Conservation (phyloP, 2,113 vertebrate species). For the Myrmophylax atrothorax region DNA sequence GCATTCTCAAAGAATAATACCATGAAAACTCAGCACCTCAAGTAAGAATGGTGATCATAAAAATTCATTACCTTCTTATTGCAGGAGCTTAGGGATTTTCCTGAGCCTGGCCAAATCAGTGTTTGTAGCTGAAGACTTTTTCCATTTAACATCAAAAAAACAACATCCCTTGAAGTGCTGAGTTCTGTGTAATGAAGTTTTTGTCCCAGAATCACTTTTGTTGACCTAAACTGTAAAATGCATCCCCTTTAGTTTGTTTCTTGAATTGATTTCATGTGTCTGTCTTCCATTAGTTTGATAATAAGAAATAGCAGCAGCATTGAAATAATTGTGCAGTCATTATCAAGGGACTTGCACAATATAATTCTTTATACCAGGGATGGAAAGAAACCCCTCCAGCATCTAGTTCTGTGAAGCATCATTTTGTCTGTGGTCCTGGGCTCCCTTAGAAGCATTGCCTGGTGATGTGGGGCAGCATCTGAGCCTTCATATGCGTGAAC, state of each 20-base stretch:
- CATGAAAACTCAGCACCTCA: neutral
- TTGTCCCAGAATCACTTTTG: neutral
- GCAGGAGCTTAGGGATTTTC: neutral
- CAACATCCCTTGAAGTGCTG: neutral
- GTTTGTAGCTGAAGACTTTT: neutral
- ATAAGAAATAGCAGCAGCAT: neutral
- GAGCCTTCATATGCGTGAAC: neutral
- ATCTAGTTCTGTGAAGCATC: neutral
- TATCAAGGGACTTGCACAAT: neutral
- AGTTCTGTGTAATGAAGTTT: neutral
- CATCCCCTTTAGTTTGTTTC: neutral
- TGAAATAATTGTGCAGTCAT: neutral
- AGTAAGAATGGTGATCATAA: neutral
- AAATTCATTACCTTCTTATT: neutral
- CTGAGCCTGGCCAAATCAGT: neutral
- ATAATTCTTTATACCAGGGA: neutral
- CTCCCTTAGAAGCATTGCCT: neutral
- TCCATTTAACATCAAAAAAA: neutral
- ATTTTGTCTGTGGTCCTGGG: neutral
- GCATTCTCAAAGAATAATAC: neutral
- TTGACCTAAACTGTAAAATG: neutral
- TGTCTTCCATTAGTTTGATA: neutral
- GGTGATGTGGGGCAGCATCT: neutral
- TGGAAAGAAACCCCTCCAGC: neutral
- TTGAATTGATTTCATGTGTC: neutral